Percentiles rank a stretch among this genome's conserved stretches.
These are phyloP conservation scores for Aotus griseimembra DNA, from an alignment of 2,797 vertebrate species.

Conservation along the genomic window DNA sequence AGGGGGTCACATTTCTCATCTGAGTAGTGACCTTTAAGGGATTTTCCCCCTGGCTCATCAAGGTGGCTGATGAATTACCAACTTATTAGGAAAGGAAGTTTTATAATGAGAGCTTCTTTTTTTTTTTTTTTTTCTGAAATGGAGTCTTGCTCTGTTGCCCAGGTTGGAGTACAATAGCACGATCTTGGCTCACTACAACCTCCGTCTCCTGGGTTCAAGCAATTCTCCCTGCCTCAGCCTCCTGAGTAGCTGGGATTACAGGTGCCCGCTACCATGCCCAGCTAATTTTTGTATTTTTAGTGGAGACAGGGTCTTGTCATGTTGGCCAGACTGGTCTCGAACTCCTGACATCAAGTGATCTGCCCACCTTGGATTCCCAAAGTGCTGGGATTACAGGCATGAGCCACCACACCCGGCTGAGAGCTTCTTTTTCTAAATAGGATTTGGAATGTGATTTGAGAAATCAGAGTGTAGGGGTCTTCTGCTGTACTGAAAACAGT, in stretches of 20 bases:
- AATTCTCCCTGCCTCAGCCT: not conserved
- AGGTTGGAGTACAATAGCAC: not conserved
- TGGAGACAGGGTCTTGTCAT: not conserved
- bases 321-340: not conserved
- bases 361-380: not conserved
- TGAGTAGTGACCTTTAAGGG: not conserved
- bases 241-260: not conserved
- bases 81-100: not conserved
- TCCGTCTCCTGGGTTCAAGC: not conserved
- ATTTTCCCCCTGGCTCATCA: constrained; percentile 11
- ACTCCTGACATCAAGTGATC: not conserved
- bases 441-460: not conserved
- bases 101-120: not conserved
- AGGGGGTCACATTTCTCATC: not conserved
- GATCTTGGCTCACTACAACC: not conserved
- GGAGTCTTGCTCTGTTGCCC: not conserved
- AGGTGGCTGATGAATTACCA: not conserved
- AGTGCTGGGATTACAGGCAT: not conserved
- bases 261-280: accelerated
- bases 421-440: not conserved
- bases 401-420: accelerated
- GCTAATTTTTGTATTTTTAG: not conserved
- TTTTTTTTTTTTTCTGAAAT: not conserved
- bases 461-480: not conserved
- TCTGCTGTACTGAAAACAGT: constrained; percentile 24